Evolutionary conservation across 2,888 invertebrate genomes (phyloP), one percentile per base, ranked within the genome.

Genomic region (Meiosimyza platycephala): DNA sequence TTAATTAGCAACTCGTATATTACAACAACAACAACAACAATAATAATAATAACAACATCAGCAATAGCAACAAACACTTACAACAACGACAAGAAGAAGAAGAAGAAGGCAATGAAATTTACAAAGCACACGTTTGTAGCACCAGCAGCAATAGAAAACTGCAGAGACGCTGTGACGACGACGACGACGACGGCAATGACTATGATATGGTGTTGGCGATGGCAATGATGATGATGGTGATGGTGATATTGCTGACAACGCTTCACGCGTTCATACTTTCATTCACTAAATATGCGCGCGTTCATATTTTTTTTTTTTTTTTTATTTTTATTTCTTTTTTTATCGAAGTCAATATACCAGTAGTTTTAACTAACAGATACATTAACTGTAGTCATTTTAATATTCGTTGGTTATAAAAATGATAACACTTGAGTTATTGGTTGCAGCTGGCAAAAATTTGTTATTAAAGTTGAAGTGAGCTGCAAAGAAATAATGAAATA

Each of bases 1-100:
- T 65, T 71, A 71, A 71, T 65, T 65, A 71, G 71, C 65, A 71
- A 59, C 65, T 28, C 62, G 40, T 40, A 62, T 33, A 51, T 64
- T 22, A 18, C 64, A 18, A 57, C 59, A 60, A 18, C 59, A 55
- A 18, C 40, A 55, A 55, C 51, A 64, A 18, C 59, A 55, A 18
- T 18, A 55, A 55, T 22, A 64, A 64, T 15, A 64, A 64, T 18
- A 64, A 64, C 4, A 51, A 5, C 51, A 18, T 9, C 18, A 1
- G 11, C 57, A 57, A 15, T 47, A 63, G 7, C 13, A 11, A 63
- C 40, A 16, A 22, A 40, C 40, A 13, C 18, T 9, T 15, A 22
- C 28, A 62, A 33, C n/a, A 9, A 40, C 22, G 22, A 22, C 2
- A 63, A 28, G 9, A 13, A 28, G 15, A 28, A 16, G 33, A 50